Percentiles rank a stretch among this genome's conserved stretches.
phyloP scores from a whole-genome alignment of 1,140 invertebrate species.

The Doryteuthis pealeii region DNA sequence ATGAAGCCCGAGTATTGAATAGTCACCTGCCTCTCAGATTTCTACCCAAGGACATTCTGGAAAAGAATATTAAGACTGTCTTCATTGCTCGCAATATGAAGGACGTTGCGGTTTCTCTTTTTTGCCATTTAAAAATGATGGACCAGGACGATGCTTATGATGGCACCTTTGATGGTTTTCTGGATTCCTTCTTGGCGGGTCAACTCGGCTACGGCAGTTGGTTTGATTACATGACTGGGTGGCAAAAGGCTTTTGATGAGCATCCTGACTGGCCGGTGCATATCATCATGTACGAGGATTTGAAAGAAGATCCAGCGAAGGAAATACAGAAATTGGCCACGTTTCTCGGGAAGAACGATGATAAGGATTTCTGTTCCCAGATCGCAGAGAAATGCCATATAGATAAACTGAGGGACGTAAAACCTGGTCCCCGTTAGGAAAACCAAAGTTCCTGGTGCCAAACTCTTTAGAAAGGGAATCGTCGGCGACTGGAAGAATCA shows the following conservation, averaged over 20 bases:
- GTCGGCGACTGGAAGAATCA: no score
- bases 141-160: neutral
- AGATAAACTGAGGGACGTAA: no score
- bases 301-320: slow-evolving; percentile 25
- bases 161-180: no score
- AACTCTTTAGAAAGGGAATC: no score
- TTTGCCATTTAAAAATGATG: slow-evolving; percentile 22
- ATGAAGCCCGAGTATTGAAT: slow-evolving; percentile 32
- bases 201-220: neutral
- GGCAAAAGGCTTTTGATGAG: neutral
- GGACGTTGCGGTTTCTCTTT: slow-evolving; percentile 38
- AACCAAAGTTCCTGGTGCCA: no score
- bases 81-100: slow-evolving; percentile 38
- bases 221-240: slow-evolving; percentile 4
- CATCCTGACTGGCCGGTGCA: slow-evolving; percentile 21
- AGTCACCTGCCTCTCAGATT: slow-evolving; percentile 29
- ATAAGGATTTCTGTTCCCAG: no score
- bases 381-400: no score
- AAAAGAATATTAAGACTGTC: slow-evolving; percentile 31
- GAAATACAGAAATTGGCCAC: no score
- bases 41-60: slow-evolving; percentile 22
- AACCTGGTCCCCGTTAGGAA: no score
- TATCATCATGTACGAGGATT: slow-evolving; percentile 32
- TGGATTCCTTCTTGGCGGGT: no score
- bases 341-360: no score